Evolutionary conservation across 30 jellyfish, hydroid and myxozoan species (phyloP), one percentile per base, ranked within the genome.

Genomic region (Mastigias papua): DNA sequence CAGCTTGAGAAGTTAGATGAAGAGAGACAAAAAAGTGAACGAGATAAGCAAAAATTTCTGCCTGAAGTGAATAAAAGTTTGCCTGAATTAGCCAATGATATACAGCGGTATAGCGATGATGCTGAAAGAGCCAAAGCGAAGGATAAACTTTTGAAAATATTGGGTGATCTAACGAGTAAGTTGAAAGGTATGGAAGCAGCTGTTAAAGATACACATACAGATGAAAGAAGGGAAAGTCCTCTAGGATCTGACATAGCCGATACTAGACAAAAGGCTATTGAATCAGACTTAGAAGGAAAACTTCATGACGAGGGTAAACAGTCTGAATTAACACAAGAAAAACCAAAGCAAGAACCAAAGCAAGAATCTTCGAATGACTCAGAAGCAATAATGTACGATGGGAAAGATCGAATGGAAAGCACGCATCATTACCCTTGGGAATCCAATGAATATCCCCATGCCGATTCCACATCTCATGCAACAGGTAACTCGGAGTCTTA

Each of bases 151-250:
- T 68, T 94, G 80, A 81, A 67, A 37, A 82, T 94, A 1, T 81
- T 94, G 1, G 97, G 98, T 20, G 98, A 94, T 28, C 86, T 94
- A 22, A 89, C 98, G 30, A 80, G 86, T 8, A 94, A 94, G 78
- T 85, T 94, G 4, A 90, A 94, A 49, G 98, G 98, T 20, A 94
- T 94, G 97, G 98, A 94, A 58, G 97, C 93, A 13, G 92, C 96
- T 29, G 98, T 94, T 28, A 89, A 87, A 34, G 90, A 76, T 60
- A 48, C 82, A 10, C 88, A 78, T 61, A 71, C 88, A 19, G 83
- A 76, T 29, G 92, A 70, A 30, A 69, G 92, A 28, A 50, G 97
- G 51, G 84, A 88, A 31, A 78, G 86, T 35, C 82, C 90, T 1
- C 49, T 78, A 16, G 74, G 5, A 13, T 63, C 74, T 42, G 73